phyloP scores from a whole-genome alignment of 2,888 invertebrate genomes.

The Pachliopta kotzebuea region DNA sequence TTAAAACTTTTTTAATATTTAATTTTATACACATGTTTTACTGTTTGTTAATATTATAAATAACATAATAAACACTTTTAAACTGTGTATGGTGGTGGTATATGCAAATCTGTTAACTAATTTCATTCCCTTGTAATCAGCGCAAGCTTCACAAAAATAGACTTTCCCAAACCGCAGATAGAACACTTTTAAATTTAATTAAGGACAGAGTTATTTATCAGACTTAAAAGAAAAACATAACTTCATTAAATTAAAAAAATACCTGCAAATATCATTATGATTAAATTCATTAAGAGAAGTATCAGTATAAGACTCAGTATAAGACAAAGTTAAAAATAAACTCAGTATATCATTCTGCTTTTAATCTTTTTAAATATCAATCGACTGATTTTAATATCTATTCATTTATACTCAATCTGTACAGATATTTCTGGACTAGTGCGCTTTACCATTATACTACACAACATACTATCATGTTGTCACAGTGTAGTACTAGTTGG shows the following conservation, averaged over 20 bases:
- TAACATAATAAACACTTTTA: neutral
- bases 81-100: constrained; percentile 1
- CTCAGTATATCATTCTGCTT: neutral
- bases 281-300: neutral
- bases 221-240: neutral
- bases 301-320: too few species aligned
- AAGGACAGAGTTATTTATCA: neutral
- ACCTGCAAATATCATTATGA: neutral
- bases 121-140: neutral
- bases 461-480: too few species aligned
- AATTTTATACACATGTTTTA: neutral
- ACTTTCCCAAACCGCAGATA: too few species aligned
- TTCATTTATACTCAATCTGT: neutral
- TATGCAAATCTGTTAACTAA: neutral
- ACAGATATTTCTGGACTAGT: neutral
- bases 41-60: neutral
- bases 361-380: neutral
- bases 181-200: too few species aligned
- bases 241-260: neutral
- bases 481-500: neutral
- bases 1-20: neutral
- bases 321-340: too few species aligned
- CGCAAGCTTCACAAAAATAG: too few species aligned
- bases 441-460: too few species aligned
- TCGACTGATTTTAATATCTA: neutral